Evolutionary conservation across 2,797 vertebrate genomes (phyloP), one percentile per base, ranked within the genome.

Genomic region (Girardinus metallicus): DNA sequence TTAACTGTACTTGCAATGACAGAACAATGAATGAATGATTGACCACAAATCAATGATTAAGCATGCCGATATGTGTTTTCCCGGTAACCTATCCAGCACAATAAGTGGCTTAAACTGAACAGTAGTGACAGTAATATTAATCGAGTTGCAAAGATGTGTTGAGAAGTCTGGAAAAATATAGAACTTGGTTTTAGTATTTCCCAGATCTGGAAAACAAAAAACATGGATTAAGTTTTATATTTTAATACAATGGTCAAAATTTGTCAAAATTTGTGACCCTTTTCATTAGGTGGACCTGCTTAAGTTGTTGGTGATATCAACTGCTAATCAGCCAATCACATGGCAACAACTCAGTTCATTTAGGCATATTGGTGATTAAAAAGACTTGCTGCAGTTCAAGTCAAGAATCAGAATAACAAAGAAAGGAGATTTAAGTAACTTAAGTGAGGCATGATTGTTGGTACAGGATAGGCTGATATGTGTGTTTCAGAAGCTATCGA

Each of bases 41-140:
- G 85, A 85, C 75, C 79, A 47, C 80, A 84, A 71, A 75, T 84
- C 76, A 31, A 53, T 78, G 75, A 75, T 83, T 62, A 77, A 66
- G 60, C 77, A 74, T 49, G 31, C 34, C 5, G 5, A 73, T 46
- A 57, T 46, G 62, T 15, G 74, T 77, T 74, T 83, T 80, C 41
- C 51, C 55, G 39, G 62, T n/a, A 79, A 80, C 70, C 79, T 80
- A 78, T 75, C 66, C 21, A 57, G 75, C 75, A 26, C 68, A 78
- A 73, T 75, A 75, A 73, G 87, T 88, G 80, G 75, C 31, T 85
- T 72, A 49, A 18, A 74, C 53, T 5, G 74, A 78, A 73, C 83
- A 82, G 86, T 0, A 72, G 53, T 43, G 39, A n/a, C 53, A 57
- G 4, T 12, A n/a, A 10, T n/a, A 57, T 23, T 53, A 5, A 53